Base-by-base conservation (phyloP, 2,113 vertebrate genomes). In the Ailuropoda melanoleuca region DNA sequence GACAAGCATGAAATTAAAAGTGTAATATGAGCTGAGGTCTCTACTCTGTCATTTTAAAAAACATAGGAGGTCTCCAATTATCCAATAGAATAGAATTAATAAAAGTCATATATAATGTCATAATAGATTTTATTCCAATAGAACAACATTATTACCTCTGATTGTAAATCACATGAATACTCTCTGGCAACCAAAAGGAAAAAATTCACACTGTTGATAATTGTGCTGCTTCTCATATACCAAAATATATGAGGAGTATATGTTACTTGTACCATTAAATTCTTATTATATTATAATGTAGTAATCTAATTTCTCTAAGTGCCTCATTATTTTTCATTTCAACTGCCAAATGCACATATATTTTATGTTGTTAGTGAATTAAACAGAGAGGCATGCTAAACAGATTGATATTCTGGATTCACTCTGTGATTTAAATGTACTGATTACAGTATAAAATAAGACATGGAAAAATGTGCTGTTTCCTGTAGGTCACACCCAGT, bases 1-100 rank as follows among this genome's bases (percentile, higher is more conserved):
- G 98, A 99, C 98, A 99, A 98, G 98, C 98, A 98, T 98, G 98
- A 99, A 99, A 99, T 99, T 99, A 98, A 98, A 99, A 98, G 98
- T 98, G 96, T 97, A 97, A 98, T 98, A 99, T 98, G 98, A 98
- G 95, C 84, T 96, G 94, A 98, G 91, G 86, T 97, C 97, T 95
- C 93, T 97, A 98, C 95, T 99, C 98, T 86, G 95, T 99, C 98
- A 98, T 95, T 98, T 97, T 85, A 97, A 98, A 98, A 97, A 99
- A 97, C 95, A 98, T 68, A 93, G 81, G 95, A 97, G 92, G 85
- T 75, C 95, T 98, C 97, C 97, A 98, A 98, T 98, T 98, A 98
- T 98, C 97, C 97, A 97, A 97, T 74, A 98, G 92, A 72, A 98
- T 86, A 97, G 94, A 98, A 98, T 98, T 98, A 98, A 98, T 98